These are phyloP conservation scores for Chelon auratus DNA, from an alignment of 2,797 vertebrate species.

Conservation along the genomic window DNA sequence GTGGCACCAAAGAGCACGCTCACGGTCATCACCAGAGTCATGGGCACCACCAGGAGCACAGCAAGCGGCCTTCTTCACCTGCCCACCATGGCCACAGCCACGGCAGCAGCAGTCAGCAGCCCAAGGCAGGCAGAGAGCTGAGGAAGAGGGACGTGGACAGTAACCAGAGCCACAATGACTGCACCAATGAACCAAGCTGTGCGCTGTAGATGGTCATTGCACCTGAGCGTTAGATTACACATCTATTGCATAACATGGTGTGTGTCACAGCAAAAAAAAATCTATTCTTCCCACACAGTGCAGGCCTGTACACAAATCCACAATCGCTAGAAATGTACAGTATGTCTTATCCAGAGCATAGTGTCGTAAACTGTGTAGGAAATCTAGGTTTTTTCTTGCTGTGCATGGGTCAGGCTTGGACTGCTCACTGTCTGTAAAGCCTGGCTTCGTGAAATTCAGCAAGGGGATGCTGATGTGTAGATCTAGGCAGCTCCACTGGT, in stretches of 20 bases:
- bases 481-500: conserved; percentile 62
- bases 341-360: conserved; percentile 29
- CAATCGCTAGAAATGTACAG: conserved; percentile 33
- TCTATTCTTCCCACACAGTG: conserved; percentile 64
- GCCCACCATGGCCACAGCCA: conserved; percentile 62
- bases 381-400: conserved; percentile 63
- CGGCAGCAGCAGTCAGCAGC: conserved; percentile 62
- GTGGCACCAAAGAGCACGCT: conserved; percentile 53
- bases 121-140: conserved; percentile 90
- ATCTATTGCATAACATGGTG: conserved; percentile 53
- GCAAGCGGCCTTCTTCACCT: conserved; percentile 47
- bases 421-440: conserved; percentile 63
- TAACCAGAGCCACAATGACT: conserved; percentile 81
- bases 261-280: conserved; percentile 61
- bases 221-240: conserved; percentile 46
- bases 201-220: conserved; percentile 82
- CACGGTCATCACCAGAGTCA: conserved; percentile 69
- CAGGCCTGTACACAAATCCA: conserved; percentile 35
- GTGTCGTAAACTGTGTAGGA: conserved; percentile 48
- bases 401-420: conserved; percentile 48
- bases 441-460: conserved; percentile 51
- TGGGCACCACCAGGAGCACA: conserved; percentile 63
- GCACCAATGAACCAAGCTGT: conserved; percentile 87
- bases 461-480: conserved; percentile 39
- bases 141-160: conserved; percentile 87